Evolutionary conservation across 2,888 invertebrate species (phyloP).

Genomic region (Fissipunctia ypsillon): DNA sequence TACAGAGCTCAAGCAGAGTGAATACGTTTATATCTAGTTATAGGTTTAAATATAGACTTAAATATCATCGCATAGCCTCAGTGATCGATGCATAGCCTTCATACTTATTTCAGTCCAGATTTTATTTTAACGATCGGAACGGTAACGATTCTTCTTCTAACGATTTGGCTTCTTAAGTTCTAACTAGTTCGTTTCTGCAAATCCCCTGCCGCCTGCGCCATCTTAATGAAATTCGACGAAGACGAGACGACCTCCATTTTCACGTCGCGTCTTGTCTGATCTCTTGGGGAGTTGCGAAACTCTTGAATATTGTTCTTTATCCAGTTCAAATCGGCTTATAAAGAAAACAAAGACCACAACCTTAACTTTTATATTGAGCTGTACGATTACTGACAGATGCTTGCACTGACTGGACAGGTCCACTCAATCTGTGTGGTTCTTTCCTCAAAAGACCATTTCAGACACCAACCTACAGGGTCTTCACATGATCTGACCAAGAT

Average conservation of each 20-base stretch:
- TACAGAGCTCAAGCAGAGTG: slow-evolving; percentile 71
- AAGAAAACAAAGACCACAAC: no score
- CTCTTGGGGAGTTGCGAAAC: background rate
- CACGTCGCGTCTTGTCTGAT: background rate
- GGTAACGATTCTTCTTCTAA: no score
- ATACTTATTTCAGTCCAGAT: background rate
- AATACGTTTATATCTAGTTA: slow-evolving; percentile 61
- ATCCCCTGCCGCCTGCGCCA: background rate
- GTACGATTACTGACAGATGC: no score
- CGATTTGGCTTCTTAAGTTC: background rate
- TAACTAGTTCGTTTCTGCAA: background rate
- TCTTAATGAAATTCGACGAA: background rate
- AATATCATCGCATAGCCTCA: slow-evolving; percentile 28
- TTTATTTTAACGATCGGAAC: background rate
- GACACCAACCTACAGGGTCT: no score
- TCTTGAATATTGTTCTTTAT: no score
- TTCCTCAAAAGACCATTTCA: no score
- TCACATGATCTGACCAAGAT: no score
- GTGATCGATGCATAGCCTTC: slow-evolving; percentile 36
- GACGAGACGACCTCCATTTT: background rate
- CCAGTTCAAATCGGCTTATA: no score
- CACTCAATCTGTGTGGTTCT: no score
- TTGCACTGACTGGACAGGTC: no score
- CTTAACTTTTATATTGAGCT: no score
- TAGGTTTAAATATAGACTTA: slow-evolving; percentile 63